Evolutionary conservation across 2,888 invertebrate species (phyloP).

Genomic region (Cephus sareptanus): DNA sequence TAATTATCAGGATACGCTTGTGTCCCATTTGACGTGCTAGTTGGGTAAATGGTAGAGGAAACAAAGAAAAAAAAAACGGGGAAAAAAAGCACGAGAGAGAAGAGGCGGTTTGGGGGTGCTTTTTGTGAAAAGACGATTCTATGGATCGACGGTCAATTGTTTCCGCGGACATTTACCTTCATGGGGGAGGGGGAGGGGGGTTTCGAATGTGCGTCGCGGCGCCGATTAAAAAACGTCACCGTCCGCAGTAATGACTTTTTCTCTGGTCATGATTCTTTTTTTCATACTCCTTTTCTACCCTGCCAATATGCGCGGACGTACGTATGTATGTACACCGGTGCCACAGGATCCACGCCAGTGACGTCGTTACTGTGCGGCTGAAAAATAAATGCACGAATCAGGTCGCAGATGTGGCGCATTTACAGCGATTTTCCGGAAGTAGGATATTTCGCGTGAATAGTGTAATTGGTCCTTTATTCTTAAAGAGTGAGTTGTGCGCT

Average conservation of each 20-base stretch:
- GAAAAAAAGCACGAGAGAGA: not conserved
- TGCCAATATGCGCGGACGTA: not conserved
- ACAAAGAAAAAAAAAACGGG: not conserved
- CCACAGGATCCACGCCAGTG: not conserved
- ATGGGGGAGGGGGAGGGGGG: fast-evolving
- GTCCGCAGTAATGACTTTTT: not conserved
- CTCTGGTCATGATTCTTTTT: not conserved
- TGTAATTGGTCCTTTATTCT: not conserved
- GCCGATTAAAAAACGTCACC: not conserved
- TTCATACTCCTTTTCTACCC: not conserved
- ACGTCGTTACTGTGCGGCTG: not conserved
- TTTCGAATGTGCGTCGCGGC: not conserved
- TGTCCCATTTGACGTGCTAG: not conserved
- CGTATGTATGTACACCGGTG: no score
- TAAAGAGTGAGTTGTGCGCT: not conserved
- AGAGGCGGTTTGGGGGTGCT: not conserved
- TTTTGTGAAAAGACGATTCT: not conserved
- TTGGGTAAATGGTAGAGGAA: not conserved
- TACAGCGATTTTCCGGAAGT: not conserved
- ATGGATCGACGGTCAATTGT: not conserved
- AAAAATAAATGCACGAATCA: no score
- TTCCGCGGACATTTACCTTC: not conserved
- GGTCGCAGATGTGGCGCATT: no score
- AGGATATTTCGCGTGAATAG: not conserved
- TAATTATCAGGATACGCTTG: not conserved